Evolutionary conservation across 2,797 vertebrate species (phyloP).

Genomic region (Eulemur rubriventer): DNA sequence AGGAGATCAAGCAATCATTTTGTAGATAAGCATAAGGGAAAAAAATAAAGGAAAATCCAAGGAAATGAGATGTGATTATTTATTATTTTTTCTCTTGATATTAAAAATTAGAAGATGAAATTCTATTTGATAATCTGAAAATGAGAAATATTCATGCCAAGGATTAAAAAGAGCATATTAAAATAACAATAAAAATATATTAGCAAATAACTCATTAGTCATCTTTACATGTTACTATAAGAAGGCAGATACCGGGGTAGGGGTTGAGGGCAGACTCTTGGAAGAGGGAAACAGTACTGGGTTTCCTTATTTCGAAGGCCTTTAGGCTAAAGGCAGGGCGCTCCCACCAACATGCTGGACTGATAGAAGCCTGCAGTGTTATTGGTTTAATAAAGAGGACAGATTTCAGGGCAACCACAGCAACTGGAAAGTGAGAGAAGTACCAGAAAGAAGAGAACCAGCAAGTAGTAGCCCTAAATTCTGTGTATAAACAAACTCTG

Average conservation of each 20-base stretch:
- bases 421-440: not conserved
- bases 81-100: not conserved
- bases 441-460: not conserved
- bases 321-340: not conserved
- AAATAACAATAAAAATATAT: not conserved
- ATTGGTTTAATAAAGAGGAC: not conserved
- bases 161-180: not conserved
- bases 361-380: not conserved
- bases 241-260: not conserved
- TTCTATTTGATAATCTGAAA: not conserved
- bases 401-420: not conserved
- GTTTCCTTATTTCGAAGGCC: not conserved
- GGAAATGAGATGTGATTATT: not conserved
- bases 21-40: not conserved
- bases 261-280: not conserved
- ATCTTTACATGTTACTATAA: not conserved
- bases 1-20: conserved; percentile 15
- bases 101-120: conserved; percentile 6
- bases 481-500: not conserved
- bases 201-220: conserved; percentile 2
- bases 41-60: not conserved
- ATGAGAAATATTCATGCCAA: not conserved
- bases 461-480: not conserved
- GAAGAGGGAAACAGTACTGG: not conserved
- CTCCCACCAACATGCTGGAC: not conserved